Base-by-base conservation (phyloP, 2,797 vertebrate species). In the Eptatretus atami region DNA sequence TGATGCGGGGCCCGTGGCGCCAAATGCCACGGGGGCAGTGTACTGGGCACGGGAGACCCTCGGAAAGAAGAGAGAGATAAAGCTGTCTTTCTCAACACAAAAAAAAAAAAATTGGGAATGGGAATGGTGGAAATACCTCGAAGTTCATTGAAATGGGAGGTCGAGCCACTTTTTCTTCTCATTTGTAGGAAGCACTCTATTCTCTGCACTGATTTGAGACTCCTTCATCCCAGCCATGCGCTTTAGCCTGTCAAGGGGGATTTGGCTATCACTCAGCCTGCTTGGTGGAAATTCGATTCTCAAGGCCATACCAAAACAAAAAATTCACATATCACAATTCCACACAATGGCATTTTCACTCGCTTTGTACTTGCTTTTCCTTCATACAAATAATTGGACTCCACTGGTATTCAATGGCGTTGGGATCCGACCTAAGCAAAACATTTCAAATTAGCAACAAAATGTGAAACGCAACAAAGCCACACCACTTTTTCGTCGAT, bases 101-200 rank as follows among this genome's bases (percentile, higher is more conserved):
- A 44, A 44, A 44, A 8, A 8, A 44, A 19, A 19, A 19, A 19
- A 2, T n/a, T n/a, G n/a, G n/a, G n/a, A n/a, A n/a, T 19, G 31
- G 31, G 31, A 44, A 44, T 44, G 31, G 55, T 60, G 55, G 61
- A 64, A 68, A 75, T 53, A 92, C 92, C 88, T 98, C 92, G 76
- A 98, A 98, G 78, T 98, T 98, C 90, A 96, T 96, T 68, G 90
- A 96, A 76, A 98, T 95, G 3, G 92, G 92, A 65, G 92, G 92
- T 64, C 92, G 78, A 66, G 92, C 86, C 90, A 98, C 71, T 96
- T 98, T 78, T 98, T 98, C 78, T 94, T 98, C 72, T 96, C 87
- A 6, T 96, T 98, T 71, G 87, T 94, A 66, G 86, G 88, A 71
- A 96, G 77, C 69, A 94, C 72, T 98, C 86, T 13, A 94, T 94